Percentiles rank a stretch among this genome's conserved stretches.
phyloP scores from a whole-genome alignment of 2,113 vertebrate species.

The cattle (Bos taurus) region DNA sequence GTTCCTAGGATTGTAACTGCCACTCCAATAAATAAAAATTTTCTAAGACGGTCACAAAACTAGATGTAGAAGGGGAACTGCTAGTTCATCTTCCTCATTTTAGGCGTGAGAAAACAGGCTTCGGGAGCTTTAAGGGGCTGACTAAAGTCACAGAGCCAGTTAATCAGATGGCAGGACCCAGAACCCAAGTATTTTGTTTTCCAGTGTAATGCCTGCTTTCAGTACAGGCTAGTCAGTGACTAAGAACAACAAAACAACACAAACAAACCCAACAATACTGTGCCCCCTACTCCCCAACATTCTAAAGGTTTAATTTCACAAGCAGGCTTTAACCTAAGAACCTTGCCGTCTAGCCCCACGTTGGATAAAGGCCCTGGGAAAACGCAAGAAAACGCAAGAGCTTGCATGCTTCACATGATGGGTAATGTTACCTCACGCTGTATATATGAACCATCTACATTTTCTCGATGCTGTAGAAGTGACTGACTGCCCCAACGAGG shows the following conservation, averaged over 20 bases:
- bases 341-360: background rate
- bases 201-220: background rate
- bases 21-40: background rate
- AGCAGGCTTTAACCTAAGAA: background rate
- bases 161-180: background rate
- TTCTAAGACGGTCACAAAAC: background rate
- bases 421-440: background rate
- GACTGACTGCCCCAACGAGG: background rate
- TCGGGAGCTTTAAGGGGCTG: background rate
- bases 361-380: too few species aligned
- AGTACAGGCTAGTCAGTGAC: background rate
- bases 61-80: background rate
- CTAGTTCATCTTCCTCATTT: background rate
- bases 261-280: background rate
- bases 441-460: rapidly evolving
- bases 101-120: background rate
- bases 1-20: background rate
- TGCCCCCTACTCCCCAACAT: background rate
- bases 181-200: background rate
- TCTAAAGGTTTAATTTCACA: background rate
- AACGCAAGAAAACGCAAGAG: too few species aligned
- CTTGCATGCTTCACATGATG: background rate
- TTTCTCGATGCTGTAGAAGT: background rate
- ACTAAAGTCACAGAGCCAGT: background rate
- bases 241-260: background rate